Conservation (phyloP, 2,888 invertebrate species). For the Drosophila pseudotakahashii region DNA sequence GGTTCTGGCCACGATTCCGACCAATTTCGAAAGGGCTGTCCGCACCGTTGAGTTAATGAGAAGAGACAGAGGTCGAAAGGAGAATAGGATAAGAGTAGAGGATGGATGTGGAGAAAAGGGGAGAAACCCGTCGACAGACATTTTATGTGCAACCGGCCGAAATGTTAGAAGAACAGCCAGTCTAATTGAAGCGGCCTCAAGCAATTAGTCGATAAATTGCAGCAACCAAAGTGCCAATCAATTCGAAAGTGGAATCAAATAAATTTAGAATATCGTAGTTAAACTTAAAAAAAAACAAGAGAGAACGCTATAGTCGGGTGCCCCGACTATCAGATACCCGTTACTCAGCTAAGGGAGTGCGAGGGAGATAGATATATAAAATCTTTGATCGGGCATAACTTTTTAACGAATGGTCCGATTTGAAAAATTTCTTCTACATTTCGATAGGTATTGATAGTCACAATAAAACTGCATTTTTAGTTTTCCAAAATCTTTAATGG, state of each 20-base stretch:
- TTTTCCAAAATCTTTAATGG: no score
- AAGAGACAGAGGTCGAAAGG: slow-evolving; percentile 37
- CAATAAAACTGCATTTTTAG: no score
- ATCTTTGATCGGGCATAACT: no score
- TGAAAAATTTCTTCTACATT: no score
- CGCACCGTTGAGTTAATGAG: slow-evolving; percentile 71
- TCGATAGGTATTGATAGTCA: no score
- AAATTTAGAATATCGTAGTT: not conserved
- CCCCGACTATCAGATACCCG: no score
- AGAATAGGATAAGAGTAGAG: slow-evolving; percentile 10
- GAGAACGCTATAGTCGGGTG: no score
- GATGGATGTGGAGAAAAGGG: slow-evolving; percentile 3
- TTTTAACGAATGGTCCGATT: no score
- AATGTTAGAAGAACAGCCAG: slow-evolving; percentile 54
- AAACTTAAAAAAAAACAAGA: not conserved
- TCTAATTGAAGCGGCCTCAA: slow-evolving; percentile 67
- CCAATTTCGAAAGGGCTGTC: slow-evolving; percentile 57
- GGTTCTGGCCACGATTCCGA: slow-evolving; percentile 32
- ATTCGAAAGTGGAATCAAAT: slow-evolving; percentile 1
- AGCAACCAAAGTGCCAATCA: slow-evolving; percentile 19
- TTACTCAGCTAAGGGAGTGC: no score
- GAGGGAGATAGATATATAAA: no score
- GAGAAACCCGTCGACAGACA: slow-evolving; percentile 59
- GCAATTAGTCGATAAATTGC: slow-evolving; percentile 64
- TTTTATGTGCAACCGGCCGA: slow-evolving; percentile 63